Evolutionary conservation across 2,113 vertebrate genomes (phyloP).

Genomic region (Perca flavescens): DNA sequence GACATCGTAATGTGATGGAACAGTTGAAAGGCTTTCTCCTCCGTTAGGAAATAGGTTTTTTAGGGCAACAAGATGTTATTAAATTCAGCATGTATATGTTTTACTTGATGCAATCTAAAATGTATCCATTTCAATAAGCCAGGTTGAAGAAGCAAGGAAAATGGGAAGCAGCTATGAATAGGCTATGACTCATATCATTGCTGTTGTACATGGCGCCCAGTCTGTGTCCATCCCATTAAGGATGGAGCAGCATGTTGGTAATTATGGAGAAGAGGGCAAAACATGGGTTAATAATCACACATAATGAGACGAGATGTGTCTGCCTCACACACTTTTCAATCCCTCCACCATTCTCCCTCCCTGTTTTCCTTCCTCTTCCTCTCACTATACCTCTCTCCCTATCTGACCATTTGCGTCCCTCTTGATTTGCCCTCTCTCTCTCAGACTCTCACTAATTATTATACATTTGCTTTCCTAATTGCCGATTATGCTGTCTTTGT

Average conservation of each 20-base stretch:
- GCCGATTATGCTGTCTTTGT: conserved; percentile 31
- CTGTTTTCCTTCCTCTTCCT: neutral
- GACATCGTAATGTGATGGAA: conserved; percentile 21
- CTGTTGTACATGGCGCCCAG: conserved; percentile 10
- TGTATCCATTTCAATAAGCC: neutral
- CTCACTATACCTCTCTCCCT: neutral
- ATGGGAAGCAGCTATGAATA: conserved; percentile 21
- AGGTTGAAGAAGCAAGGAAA: conserved; percentile 14
- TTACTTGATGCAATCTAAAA: conserved; percentile 33
- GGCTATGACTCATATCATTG: neutral
- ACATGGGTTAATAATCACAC: conserved; percentile 61
- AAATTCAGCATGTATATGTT: neutral
- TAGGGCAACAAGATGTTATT: neutral
- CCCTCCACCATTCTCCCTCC: neutral
- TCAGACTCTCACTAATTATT: conserved; percentile 15
- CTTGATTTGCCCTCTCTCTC: conserved; percentile 12
- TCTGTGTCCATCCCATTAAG: conserved; percentile 43
- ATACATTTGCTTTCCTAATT: conserved; percentile 47
- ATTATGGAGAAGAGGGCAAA: conserved; percentile 42
- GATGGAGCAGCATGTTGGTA: conserved; percentile 50
- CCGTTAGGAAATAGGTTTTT: neutral
- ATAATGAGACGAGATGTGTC: conserved; percentile 52
- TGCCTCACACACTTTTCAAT: conserved; percentile 36
- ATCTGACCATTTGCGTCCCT: neutral
- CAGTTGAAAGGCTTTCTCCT: conserved; percentile 15